Percentiles rank a stretch among this genome's conserved stretches.
Conservation (phyloP, 2,888 invertebrate genomes). For the Andrena camellia region DNA sequence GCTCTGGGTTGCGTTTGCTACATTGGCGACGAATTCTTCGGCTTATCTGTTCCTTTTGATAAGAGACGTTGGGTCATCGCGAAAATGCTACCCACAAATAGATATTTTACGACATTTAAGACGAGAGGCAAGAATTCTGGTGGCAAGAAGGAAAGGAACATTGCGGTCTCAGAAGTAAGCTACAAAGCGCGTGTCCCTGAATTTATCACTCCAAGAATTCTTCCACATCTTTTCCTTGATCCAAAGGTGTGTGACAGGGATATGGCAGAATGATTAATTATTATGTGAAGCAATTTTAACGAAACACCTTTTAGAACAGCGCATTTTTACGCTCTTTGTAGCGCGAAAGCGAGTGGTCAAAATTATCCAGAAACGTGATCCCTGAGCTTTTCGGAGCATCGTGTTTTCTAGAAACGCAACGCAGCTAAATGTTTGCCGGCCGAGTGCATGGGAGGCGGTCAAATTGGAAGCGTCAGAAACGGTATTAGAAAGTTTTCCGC, state of each 20-base stretch:
- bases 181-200: neutral
- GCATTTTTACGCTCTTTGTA: neutral
- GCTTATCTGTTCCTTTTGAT: conserved; percentile 10
- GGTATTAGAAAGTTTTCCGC: conserved; percentile 45
- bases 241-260: too few relatives aligned
- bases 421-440: neutral
- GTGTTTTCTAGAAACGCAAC: neutral
- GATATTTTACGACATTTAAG: neutral
- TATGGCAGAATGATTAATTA: too few relatives aligned
- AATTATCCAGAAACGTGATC: neutral
- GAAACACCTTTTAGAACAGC: neutral
- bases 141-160: neutral
- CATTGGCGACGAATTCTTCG: conserved; percentile 13
- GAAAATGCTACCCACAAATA: neutral
- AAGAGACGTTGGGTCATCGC: neutral
- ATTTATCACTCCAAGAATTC: neutral
- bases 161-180: neutral
- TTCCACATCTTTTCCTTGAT: neutral
- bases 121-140: neutral
- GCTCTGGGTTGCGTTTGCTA: neutral
- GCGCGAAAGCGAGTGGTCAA: neutral
- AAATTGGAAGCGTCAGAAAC: conserved; percentile 6
- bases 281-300: neutral
- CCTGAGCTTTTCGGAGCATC: neutral
- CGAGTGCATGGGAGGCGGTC: neutral